Evolutionary conservation across 1,140 invertebrate species (phyloP), one percentile per base, ranked within the genome.

Genomic region (Rhyacophila brunnea): DNA sequence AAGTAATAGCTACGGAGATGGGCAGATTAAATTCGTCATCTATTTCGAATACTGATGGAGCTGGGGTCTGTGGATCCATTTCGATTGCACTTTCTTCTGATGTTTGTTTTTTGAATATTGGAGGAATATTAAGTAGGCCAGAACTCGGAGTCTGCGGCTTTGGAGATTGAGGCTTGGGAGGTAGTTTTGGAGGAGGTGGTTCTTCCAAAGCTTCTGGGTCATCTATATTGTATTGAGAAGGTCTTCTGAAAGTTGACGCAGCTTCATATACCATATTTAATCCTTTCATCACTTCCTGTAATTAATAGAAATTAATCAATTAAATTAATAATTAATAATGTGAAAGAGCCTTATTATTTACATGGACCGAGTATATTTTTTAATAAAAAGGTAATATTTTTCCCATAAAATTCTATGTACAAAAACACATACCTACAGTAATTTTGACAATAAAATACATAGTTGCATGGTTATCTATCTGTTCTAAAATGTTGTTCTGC

Each of bases 1-100:
- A 86, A 3, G 87, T 71, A 0, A 95, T 85, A 0, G 93, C 93
- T 1, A 96, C 83, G 2, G 88, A 88, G 23, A 96, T 88, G 0
- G 94, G 93, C 17, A 97, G 70, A 73, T 96, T 94, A 70, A 97
- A 98, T 71, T 96, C 91, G 66, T 96, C 94, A 67, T 96, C 93
- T 46, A 95, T 85, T 73, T 84, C 83, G 62, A 83, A 87, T 1
- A 80, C 71, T 9, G 87, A 89, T 51, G 87, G 82, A 1, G 86
- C 86, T 18, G 90, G 89, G 2, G 90, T 91, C 1, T 80, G 85
- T 1, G 86, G 86, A 18, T 83, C 82, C 1, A 49, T 46, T n/a
- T 38, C 28, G 71, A 20, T 72, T 70, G 10, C 66, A 36, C 32
- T 72, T 69, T 64, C 64, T 38, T 36, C 55, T 55, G 17, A 28